Evolutionary conservation across 1,140 invertebrate species (phyloP).

Genomic region (Papilio dardanus): DNA sequence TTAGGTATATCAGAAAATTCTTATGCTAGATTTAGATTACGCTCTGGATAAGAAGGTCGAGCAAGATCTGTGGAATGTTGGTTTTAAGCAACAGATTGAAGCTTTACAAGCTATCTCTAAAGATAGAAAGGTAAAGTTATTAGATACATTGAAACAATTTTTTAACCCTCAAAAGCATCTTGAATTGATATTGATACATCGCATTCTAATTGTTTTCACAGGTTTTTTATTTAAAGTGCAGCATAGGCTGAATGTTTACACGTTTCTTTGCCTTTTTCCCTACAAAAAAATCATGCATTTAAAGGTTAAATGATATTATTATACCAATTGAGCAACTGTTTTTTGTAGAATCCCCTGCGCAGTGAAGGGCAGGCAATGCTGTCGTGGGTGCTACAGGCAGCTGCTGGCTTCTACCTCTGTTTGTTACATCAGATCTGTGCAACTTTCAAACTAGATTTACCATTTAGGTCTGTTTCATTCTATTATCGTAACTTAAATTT

Average conservation of each 20-base stretch:
- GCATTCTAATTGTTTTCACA: no score
- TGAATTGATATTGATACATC: no score
- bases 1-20: constrained; percentile 88
- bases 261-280: no score
- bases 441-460: constrained; percentile 90
- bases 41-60: constrained; percentile 95
- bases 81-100: constrained; percentile 94
- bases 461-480: constrained; percentile 83
- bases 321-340: not conserved
- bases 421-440: constrained; percentile 92
- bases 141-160: no score
- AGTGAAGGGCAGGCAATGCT: constrained; percentile 89
- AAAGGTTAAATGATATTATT: no score
- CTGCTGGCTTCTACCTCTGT: constrained; percentile 93
- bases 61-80: constrained; percentile 94
- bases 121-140: constrained; percentile 86
- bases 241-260: no score
- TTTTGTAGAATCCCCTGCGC: constrained; percentile 86
- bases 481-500: not conserved
- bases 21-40: constrained; percentile 92
- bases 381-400: constrained; percentile 90
- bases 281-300: no score
- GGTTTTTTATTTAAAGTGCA: no score
- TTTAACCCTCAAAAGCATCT: no score
- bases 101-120: constrained; percentile 89